Evolutionary conservation across 2,113 vertebrate genomes (phyloP), one percentile per base, ranked within the genome.

Genomic region (Crotophaga sulcirostris): DNA sequence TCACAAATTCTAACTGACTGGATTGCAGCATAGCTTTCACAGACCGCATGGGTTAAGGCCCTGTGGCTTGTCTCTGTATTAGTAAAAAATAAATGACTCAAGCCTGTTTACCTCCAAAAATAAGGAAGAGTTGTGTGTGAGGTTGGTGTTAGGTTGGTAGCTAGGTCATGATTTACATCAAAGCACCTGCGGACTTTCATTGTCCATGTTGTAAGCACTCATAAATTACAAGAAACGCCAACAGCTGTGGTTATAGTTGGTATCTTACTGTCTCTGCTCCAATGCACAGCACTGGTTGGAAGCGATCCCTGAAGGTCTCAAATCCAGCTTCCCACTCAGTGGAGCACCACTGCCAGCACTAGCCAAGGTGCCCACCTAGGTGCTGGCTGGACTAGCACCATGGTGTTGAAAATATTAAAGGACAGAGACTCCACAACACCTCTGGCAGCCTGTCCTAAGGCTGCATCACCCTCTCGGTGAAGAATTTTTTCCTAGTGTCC

Each of bases 251-350:
- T 8, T 81, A 44, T 9, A 55, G 19, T 34, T 6, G 1, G 7
- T 62, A 29, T 9, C 24, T 20, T 25, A 11, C 60, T 47, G 45
- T 13, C 55, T 47, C 29, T 69, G 74, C 68, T 77, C 42, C 70
- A 68, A 14, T 1, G 1, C 3, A 23, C 2, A 11, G 40, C 2
- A 0, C 4, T 70, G 52, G 14, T 3, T 60, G 47, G 62, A 75
- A 72, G 31, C 31, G 7, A 25, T 45, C 40, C 78, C 62, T 33
- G 14, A 20, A 16, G 34, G 21, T 38, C 60, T 15, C 23, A 9
- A 58, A 17, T 36, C 31, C 74, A 64, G 54, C 26, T 38, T 77
- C 73, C 29, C 13, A 5, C 72, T 34, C 51, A 34, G 68, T 49
- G 25, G 11, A 33, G 51, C 60, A 70, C 54, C n/a, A 11, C 7